A percentile compares a stretch with the other conserved stretches of the same genome.
Conservation (phyloP, 2,113 vertebrate genomes). For the Prochilodus magdalenae region DNA sequence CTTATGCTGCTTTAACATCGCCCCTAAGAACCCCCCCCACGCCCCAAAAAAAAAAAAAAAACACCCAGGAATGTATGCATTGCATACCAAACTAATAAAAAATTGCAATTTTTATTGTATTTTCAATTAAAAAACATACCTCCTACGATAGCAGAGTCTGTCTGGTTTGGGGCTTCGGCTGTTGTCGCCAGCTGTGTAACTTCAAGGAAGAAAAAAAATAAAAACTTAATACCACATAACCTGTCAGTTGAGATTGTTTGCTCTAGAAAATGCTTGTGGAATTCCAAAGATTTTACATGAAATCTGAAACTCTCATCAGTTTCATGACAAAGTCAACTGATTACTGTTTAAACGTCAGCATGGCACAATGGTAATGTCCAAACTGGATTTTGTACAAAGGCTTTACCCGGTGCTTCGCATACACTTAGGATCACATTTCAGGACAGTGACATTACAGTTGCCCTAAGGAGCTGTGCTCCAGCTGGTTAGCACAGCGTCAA, state of each 20-base stretch:
- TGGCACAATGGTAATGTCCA: slow-evolving; percentile 22
- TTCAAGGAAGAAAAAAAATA: slow-evolving; percentile 36
- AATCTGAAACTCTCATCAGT: slow-evolving; percentile 7
- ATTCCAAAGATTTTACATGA: slow-evolving; percentile 41
- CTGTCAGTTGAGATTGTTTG: slow-evolving; percentile 28
- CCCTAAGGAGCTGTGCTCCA: neutral
- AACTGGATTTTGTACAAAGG: neutral
- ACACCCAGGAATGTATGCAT: too few relatives aligned
- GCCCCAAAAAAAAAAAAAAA: too few relatives aligned
- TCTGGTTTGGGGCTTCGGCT: slow-evolving; percentile 46
- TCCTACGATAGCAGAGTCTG: slow-evolving; percentile 54
- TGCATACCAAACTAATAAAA: too few relatives aligned
- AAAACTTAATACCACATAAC: slow-evolving; percentile 39
- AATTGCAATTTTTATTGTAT: too few relatives aligned
- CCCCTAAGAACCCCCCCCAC: too few relatives aligned
- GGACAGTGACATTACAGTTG: neutral
- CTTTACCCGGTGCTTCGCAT: neutral
- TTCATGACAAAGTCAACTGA: slow-evolving; percentile 58
- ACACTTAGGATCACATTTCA: neutral
- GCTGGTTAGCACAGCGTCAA: neutral
- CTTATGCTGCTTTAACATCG: too few relatives aligned
- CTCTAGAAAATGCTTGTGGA: slow-evolving; percentile 38
- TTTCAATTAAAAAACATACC: slow-evolving; percentile 57
- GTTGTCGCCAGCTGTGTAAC: slow-evolving; percentile 19
- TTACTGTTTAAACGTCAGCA: slow-evolving; percentile 53